Conservation (phyloP, 2,113 vertebrate species). For the Antechinus flavipes region DNA sequence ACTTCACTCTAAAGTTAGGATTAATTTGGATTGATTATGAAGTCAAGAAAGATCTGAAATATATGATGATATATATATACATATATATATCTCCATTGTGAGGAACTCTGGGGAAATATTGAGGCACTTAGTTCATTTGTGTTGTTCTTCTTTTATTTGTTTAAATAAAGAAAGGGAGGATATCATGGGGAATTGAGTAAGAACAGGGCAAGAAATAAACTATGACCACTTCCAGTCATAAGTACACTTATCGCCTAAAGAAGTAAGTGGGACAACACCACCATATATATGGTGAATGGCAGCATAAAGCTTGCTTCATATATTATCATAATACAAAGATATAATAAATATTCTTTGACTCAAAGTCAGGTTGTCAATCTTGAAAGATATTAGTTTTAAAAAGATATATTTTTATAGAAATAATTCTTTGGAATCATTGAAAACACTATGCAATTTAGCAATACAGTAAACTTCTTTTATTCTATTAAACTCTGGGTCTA, state of each 20-base stretch:
- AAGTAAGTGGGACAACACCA: no score
- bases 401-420: not conserved
- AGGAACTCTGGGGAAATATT: no score
- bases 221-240: not conserved
- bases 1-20: not conserved
- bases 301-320: not conserved
- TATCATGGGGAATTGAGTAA: not conserved
- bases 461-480: fast-evolving
- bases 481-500: not conserved
- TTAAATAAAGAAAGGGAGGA: not conserved
- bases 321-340: not conserved
- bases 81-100: no score
- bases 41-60: not conserved
- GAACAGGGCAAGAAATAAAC: not conserved
- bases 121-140: no score
- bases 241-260: not conserved
- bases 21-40: not conserved
- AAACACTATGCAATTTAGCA: not conserved
- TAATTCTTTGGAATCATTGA: not conserved
- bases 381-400: not conserved
- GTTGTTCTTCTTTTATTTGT: no score
- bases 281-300: not conserved
- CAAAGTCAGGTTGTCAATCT: not conserved
- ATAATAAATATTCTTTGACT: not conserved
- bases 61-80: not conserved